Percentiles rank a stretch among this genome's conserved stretches.
Conservation (phyloP, 2,113 vertebrate species). For the Dasyornis broadbenti region DNA sequence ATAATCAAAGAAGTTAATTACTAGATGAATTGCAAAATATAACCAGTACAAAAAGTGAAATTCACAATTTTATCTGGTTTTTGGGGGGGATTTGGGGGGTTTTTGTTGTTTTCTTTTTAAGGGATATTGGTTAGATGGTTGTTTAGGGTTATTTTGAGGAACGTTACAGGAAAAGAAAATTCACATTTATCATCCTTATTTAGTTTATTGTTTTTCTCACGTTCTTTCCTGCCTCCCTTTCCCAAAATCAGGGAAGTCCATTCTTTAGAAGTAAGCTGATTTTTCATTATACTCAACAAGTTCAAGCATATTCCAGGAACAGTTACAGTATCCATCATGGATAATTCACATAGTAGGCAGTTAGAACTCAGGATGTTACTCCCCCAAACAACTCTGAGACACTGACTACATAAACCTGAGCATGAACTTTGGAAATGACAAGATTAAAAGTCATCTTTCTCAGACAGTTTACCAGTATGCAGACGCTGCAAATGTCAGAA, state of each 20-base stretch:
- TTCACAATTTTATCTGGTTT: not conserved
- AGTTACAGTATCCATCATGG: not conserved
- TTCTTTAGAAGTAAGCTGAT: not conserved
- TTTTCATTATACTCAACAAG: not conserved
- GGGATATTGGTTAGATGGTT: too few relatives aligned
- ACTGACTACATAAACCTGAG: not conserved
- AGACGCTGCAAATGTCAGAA: not conserved
- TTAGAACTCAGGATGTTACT: not conserved
- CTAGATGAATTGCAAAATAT: not conserved
- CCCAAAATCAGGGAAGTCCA: not conserved
- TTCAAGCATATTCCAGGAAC: not conserved
- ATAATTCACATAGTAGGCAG: not conserved
- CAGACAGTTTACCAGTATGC: not conserved
- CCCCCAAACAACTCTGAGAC: not conserved
- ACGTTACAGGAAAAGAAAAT: not conserved
- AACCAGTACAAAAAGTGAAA: not conserved
- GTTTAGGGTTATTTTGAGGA: not conserved
- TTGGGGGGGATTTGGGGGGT: rapidly evolving
- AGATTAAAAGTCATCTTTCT: not conserved
- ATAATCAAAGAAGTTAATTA: not conserved
- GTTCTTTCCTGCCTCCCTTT: not conserved
- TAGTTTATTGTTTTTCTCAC: not conserved
- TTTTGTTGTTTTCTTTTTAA: not conserved
- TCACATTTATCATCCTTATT: not conserved
- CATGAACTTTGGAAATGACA: not conserved